These are phyloP conservation scores for Eilema caniola DNA, from an alignment of 2,888 invertebrate species.

Conservation along the genomic window DNA sequence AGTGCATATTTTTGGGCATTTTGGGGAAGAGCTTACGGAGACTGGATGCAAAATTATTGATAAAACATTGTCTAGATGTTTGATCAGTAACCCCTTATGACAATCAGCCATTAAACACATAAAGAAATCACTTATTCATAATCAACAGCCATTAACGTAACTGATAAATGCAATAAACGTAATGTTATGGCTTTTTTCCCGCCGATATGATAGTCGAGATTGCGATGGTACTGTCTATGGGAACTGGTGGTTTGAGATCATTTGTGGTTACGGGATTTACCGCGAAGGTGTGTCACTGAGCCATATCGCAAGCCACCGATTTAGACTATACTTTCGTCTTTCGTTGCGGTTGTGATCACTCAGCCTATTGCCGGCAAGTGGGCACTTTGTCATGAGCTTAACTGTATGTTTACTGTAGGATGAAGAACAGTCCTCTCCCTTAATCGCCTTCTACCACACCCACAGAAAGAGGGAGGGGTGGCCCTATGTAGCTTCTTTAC, in stretches of 20 bases:
- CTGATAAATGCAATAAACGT: background rate
- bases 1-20: too few species aligned
- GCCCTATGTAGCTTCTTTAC: too few species aligned
- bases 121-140: background rate
- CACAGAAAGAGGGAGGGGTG: too few species aligned
- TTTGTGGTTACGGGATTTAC: conserved; percentile 38
- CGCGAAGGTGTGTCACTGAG: conserved; percentile 41
- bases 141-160: background rate
- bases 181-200: background rate
- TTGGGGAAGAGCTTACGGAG: background rate
- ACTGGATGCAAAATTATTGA: background rate
- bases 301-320: conserved; percentile 3
- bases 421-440: too few species aligned
- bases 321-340: background rate
- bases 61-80: too few species aligned
- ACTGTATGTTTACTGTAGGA: too few species aligned
- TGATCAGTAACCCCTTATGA: too few species aligned
- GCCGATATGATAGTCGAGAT: background rate
- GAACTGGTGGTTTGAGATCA: conserved; percentile 28
- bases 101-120: background rate
- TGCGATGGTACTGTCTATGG: conserved; percentile 13
- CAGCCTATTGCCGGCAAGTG: too few species aligned
- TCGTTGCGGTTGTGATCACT: too few species aligned
- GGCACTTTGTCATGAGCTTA: too few species aligned
- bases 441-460: too few species aligned